Evolutionary conservation across 1,140 invertebrate genomes (phyloP), one percentile per base, ranked within the genome.

Genomic region (Adelges cooleyi): DNA sequence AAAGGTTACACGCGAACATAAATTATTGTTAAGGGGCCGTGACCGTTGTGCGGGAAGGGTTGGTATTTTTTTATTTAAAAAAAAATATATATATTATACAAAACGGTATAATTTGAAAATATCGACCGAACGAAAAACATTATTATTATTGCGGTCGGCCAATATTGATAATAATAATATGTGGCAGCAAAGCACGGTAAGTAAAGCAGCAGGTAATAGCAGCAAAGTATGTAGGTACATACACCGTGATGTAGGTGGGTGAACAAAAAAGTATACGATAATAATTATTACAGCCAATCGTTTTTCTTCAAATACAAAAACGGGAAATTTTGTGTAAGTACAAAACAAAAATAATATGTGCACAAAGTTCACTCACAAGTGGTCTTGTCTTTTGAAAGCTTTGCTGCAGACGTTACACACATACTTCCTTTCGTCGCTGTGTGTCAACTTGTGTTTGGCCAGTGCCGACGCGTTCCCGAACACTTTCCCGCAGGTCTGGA

Each of bases 341-440:
- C 29, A 33, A 33, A 33, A 11, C n/a, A n/a, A n/a, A n/a, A n/a
- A n/a, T n/a, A n/a, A n/a, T 6, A 33, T 33, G 29, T 33, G n/a
- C n/a, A n/a, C 29, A 33, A 33, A 33, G 11, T 54, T 51, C 71
- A 92, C 91, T 92, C 80, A 95, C 90, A 98, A 84, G 81, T 98
- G 95, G 80, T 98, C 95, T 79, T 97, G 94, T 75, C 94, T 83
- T 80, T 98, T 98, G 81, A 98, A 98, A 69, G 93, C 93, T 79
- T 98, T 98, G 62, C 89, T 85, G 77, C 95, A 98, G 75, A 95
- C 86, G 70, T 82, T 85, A 77, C 95, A 98, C 67, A 94, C 86
- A 77, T 96, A 97, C 78, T 95, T 95, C 71, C 95, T 78, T 75
- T 98, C 94, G 77, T 98, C 93, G 77, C 92, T 95, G 80, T 98